phyloP scores from a whole-genome alignment of 2,888 invertebrate genomes.

The Apocheima hispidaria region DNA sequence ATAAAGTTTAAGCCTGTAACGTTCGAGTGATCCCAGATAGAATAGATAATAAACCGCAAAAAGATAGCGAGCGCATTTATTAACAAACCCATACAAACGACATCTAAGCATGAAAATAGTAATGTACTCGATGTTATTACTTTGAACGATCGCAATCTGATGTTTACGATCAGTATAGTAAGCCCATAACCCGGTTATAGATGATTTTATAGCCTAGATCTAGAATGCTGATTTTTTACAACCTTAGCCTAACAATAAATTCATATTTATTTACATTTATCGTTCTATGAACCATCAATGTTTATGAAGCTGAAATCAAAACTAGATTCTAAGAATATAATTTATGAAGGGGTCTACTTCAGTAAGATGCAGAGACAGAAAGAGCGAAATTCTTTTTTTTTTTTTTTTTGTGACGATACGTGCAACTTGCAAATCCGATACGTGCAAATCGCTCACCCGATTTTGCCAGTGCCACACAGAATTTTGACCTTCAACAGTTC shows the following conservation, averaged over 20 bases:
- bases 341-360: too few species aligned
- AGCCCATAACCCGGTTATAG: constrained; percentile 48
- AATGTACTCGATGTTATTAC: constrained; percentile 41
- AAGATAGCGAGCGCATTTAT: constrained; percentile 13
- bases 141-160: constrained; percentile 54
- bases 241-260: too few species aligned
- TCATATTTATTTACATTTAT: not conserved
- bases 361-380: too few species aligned
- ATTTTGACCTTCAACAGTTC: too few species aligned
- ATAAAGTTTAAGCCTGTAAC: constrained; percentile 13
- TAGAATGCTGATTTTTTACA: constrained; percentile 10
- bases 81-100: constrained; percentile 44
- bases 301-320: too few species aligned
- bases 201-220: constrained; percentile 38
- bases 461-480: too few species aligned
- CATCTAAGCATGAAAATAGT: constrained; percentile 56
- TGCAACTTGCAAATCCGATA: too few species aligned
- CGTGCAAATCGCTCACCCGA: too few species aligned
- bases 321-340: too few species aligned
- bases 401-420: too few species aligned
- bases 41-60: constrained; percentile 1
- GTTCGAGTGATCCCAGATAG: constrained; percentile 8
- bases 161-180: constrained; percentile 63
- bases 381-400: too few species aligned
- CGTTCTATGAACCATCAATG: not conserved